Conservation (phyloP, 2,113 vertebrate species). For the Etia nguti region DNA sequence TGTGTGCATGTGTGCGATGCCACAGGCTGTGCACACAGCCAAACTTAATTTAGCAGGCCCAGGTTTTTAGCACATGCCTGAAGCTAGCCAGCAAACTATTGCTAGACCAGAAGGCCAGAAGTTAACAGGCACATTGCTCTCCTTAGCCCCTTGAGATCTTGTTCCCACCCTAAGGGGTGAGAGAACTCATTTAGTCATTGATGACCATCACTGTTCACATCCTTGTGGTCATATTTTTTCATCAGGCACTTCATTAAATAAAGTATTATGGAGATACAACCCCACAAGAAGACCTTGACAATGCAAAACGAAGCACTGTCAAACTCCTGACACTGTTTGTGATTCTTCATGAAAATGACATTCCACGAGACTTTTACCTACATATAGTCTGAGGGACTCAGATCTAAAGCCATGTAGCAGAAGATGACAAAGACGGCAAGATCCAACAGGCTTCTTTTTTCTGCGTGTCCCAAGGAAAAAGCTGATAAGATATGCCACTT, state of each 20-base stretch:
- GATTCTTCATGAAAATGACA: constrained; percentile 28
- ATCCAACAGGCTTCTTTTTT: constrained; percentile 2
- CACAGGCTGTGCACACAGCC: constrained; percentile 67
- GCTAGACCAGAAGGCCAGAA: constrained; percentile 63
- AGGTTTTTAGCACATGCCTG: constrained; percentile 67
- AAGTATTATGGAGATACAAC: constrained; percentile 57
- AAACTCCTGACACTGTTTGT: constrained; percentile 25
- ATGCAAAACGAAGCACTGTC: constrained; percentile 9
- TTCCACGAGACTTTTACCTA: constrained; percentile 5
- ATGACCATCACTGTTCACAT: constrained; percentile 66
- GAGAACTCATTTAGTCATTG: constrained; percentile 70
- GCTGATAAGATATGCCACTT: background rate
- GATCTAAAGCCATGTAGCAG: constrained; percentile 30
- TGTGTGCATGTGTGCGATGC: constrained; percentile 37
- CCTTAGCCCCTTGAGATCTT: constrained; percentile 54
- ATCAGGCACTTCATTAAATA: constrained; percentile 65
- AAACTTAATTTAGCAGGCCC: constrained; percentile 72
- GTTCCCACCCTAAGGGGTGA: constrained; percentile 35
- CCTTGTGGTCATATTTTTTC: constrained; percentile 62
- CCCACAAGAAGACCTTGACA: constrained; percentile 53
- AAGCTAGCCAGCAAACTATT: constrained; percentile 58
- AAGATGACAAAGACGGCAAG: constrained; percentile 20
- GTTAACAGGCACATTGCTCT: constrained; percentile 66
- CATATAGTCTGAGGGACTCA: constrained; percentile 16
- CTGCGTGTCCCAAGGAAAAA: constrained; percentile 14